Conservation (phyloP, 2,113 vertebrate genomes). For the Mola mola region DNA sequence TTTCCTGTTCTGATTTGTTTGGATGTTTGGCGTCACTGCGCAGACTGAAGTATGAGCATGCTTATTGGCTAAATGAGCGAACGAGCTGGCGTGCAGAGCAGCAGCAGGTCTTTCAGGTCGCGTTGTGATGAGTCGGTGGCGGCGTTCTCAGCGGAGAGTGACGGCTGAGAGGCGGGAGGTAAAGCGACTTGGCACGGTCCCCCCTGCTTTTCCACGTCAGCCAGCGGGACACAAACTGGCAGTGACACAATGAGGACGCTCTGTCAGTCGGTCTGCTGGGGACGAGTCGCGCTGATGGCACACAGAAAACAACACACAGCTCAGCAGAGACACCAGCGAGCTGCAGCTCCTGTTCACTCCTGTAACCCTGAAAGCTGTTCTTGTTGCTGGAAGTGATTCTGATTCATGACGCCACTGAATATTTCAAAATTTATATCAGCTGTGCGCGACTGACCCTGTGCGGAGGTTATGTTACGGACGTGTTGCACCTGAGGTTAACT, state of each 20-base stretch:
- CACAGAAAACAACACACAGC: neutral
- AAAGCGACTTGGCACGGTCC: conserved; percentile 65
- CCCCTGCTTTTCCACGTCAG: conserved; percentile 51
- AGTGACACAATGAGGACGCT: conserved; percentile 75
- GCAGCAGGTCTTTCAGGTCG: neutral
- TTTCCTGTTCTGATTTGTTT: too few relatives aligned
- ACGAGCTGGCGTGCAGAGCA: neutral
- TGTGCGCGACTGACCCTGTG: too few relatives aligned
- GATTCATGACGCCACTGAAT: too few relatives aligned
- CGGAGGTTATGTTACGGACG: too few relatives aligned
- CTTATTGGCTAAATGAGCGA: too few relatives aligned
- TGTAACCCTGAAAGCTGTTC: neutral
- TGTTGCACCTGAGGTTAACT: too few relatives aligned
- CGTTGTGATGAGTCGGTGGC: too few relatives aligned
- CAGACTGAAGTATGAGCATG: too few relatives aligned
- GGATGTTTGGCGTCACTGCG: too few relatives aligned
- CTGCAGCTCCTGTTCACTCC: too few relatives aligned
- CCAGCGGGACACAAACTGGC: conserved; percentile 49
- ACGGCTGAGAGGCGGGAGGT: conserved; percentile 9
- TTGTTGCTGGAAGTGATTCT: neutral
- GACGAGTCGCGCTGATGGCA: neutral
- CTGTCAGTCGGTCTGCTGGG: conserved; percentile 22
- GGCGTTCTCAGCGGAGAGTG: too few relatives aligned
- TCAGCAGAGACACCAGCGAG: conserved; percentile 13
- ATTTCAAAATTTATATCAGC: too few relatives aligned